Conservation (phyloP, 2,888 invertebrate genomes). For the Andricus curvator region DNA sequence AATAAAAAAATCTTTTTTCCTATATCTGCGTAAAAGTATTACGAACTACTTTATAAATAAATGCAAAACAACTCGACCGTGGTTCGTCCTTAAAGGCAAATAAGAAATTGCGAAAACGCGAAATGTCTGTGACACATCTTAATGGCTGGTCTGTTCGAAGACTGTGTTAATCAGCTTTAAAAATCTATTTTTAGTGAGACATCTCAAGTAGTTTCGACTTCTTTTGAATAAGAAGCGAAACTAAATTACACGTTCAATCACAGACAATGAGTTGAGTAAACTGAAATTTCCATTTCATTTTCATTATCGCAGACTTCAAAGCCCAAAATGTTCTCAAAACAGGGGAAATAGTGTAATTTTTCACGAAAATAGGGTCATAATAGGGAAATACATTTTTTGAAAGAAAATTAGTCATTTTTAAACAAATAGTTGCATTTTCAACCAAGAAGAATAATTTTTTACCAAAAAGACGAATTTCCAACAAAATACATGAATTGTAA, state of each 20-base stretch:
- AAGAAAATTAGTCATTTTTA: no score
- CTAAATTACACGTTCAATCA: neutral
- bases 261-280: neutral
- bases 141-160: neutral
- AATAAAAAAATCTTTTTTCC: slow-evolving; percentile 8
- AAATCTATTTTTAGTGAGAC: slow-evolving; percentile 1
- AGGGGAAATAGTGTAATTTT: no score
- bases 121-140: neutral
- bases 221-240: neutral
- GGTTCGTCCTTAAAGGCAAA: slow-evolving; percentile 42
- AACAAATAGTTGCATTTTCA: no score
- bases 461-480: no score
- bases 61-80: slow-evolving; percentile 50
- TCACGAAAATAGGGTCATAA: no score
- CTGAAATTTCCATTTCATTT: no score
- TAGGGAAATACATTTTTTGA: no score
- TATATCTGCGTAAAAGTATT: slow-evolving; percentile 52
- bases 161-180: neutral
- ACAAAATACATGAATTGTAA: no score
- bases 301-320: no score
- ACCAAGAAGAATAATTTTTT: no score
- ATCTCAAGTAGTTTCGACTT: neutral
- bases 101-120: slow-evolving; percentile 6
- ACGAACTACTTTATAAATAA: slow-evolving; percentile 33
- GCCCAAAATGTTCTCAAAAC: no score